These are phyloP conservation scores for Forpus xanthops DNA, from an alignment of 2,797 vertebrate species.

Conservation along the genomic window DNA sequence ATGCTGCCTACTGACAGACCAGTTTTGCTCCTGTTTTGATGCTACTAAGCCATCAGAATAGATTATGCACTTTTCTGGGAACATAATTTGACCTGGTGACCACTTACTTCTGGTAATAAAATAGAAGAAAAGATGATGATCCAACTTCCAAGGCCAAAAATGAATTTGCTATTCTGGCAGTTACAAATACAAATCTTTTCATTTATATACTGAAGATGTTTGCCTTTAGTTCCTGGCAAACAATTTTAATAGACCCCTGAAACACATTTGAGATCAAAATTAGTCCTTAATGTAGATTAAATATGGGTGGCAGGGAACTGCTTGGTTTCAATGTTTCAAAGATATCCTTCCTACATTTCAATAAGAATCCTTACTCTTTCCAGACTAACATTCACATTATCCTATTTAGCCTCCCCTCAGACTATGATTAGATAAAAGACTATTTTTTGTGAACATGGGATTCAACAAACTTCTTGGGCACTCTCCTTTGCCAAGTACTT, in stretches of 20 bases:
- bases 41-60: not conserved
- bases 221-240: not conserved
- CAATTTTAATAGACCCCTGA: not conserved
- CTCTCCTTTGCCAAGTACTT: not conserved
- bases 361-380: not conserved
- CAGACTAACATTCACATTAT: not conserved
- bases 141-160: not conserved
- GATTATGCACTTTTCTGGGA: not conserved
- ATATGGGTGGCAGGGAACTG: not conserved
- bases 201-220: not conserved
- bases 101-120: not conserved
- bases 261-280: not conserved
- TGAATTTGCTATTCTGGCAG: not conserved
- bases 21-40: not conserved
- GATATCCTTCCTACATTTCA: not conserved
- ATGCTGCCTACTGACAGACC: not conserved
- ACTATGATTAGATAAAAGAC: not conserved
- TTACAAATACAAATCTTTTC: not conserved
- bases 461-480: not conserved
- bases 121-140: not conserved
- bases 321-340: conserved; percentile 2
- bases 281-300: not conserved
- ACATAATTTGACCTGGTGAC: not conserved
- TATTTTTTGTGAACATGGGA: not conserved
- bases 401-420: not conserved